Base-by-base conservation (phyloP, 2,888 invertebrate species). In the Cephus pygmeus region DNA sequence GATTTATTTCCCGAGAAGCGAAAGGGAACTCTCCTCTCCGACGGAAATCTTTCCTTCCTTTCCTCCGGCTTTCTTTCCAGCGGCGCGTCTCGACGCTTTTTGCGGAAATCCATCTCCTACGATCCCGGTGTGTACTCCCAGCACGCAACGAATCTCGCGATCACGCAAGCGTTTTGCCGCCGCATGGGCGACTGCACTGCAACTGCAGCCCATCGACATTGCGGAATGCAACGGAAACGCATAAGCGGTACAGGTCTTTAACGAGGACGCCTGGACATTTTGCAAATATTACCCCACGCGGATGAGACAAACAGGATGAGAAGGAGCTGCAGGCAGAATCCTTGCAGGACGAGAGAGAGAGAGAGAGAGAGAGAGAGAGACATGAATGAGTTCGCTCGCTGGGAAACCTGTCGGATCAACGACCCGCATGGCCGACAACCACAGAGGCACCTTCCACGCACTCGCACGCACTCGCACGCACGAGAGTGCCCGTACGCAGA, bases 381-480 rank as follows among this genome's bases (percentile, higher is more conserved):
- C 74, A 74, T 74, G 74, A 74, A 74, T 74, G 74, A 35, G 74
- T 34, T 34, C n/a, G 35, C 74, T 36, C 34, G 33, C 74, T 30
- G 77, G 71, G 31, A 34, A 71, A 71, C 71, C 71, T 78, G 78
- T 78, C 69, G 75, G 78, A 78, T 78, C 78, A 78, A 78, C 73
- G 78, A 78, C 78, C 78, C 78, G 69, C 76, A 69, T 71, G 76
- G 75, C 76, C 40, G 76, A 31, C 73, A 35, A 35, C 73, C 68
- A 73, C 69, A 34, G 2, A 73, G n/a, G 6, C 31, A 31, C 71
- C 33, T 33, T 71, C 71, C 34, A 34, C 71, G 31, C 71, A 71
- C 31, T 35, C 35, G 35, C 33, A 33, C 71, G 31, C 71, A 69
- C 31, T 34, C 9, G 9, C 31, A 3, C 71, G 23, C 34, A 71